Conservation (phyloP, 92 coral and sea anemone species). For the Palythoa heliodiscus region DNA sequence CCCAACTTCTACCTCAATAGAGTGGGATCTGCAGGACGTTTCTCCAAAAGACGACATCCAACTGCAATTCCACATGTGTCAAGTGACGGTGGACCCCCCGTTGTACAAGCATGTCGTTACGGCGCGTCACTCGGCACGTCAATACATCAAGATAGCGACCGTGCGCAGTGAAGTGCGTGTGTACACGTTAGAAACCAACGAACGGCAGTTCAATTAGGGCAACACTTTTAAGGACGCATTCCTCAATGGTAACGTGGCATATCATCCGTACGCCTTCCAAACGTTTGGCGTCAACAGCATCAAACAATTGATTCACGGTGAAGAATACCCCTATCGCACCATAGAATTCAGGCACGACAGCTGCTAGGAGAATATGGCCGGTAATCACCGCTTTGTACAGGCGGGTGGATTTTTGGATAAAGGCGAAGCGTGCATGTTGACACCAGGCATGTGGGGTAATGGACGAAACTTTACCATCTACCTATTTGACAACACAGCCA, state of each 20-base stretch:
- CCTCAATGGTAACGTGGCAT: background rate
- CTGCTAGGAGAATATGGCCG: slow-evolving; percentile 16
- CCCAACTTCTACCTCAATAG: background rate
- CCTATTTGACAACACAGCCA: background rate
- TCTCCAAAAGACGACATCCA: background rate
- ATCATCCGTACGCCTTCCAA: background rate
- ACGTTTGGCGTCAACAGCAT: slow-evolving; percentile 4
- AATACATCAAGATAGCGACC: background rate
- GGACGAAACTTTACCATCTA: slow-evolving; percentile 27
- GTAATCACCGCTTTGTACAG: slow-evolving; percentile 28
- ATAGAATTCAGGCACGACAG: slow-evolving; percentile 8
- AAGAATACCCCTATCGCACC: slow-evolving; percentile 47
- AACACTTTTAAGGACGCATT: background rate
- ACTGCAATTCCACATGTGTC: background rate
- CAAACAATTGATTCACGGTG: slow-evolving; percentile 39
- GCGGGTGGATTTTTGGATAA: slow-evolving; percentile 23
- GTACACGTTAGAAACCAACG: background rate
- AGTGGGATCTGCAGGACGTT: background rate
- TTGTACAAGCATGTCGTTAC: background rate
- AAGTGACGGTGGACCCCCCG: too few relatives aligned
- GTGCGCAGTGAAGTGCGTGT: background rate
- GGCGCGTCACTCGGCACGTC: background rate
- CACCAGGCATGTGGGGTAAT: slow-evolving; percentile 23
- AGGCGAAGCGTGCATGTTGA: background rate
- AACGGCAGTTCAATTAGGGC: background rate